phyloP scores from a whole-genome alignment of 2,888 invertebrate genomes.

The Acleris cristana region DNA sequence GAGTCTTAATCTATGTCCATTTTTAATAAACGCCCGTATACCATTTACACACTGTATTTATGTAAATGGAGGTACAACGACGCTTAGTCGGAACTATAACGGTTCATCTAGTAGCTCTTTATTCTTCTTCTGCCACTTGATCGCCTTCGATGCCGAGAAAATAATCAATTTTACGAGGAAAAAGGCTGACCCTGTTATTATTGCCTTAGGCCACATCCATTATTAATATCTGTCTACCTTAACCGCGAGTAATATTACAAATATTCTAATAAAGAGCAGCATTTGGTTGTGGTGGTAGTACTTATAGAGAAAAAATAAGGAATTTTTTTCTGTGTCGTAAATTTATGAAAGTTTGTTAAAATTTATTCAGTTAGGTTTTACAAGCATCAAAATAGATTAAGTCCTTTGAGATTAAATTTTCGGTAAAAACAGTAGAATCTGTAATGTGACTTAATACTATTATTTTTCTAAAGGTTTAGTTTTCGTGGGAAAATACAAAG shows the following conservation, averaged over 20 bases:
- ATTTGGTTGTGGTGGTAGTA: constrained; percentile 4
- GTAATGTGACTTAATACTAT: no score
- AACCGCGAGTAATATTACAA: background rate
- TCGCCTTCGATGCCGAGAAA: constrained; percentile 12
- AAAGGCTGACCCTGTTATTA: constrained; percentile 16
- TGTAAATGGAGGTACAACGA: constrained; percentile 30
- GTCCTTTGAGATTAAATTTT: background rate
- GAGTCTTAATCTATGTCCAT: no score
- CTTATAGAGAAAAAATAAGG: background rate
- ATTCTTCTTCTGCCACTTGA: constrained; percentile 24
- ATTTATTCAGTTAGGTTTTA: no score
- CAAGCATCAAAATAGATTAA: no score
- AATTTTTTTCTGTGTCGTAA: background rate
- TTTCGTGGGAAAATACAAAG: background rate
- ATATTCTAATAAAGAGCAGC: constrained; percentile 1
- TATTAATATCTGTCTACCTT: constrained; percentile 31
- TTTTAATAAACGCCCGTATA: no score
- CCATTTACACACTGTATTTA: no score
- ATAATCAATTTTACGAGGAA: constrained; percentile 26
- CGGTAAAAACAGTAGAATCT: no score
- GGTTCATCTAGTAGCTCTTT: constrained; percentile 24
- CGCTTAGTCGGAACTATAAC: constrained; percentile 25
- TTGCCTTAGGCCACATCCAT: constrained; percentile 16
- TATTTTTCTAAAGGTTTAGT: background rate
- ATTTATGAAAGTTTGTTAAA: no score